These are phyloP conservation scores for Mirza zaza DNA, from an alignment of 2,113 vertebrate genomes.

Conservation along the genomic window DNA sequence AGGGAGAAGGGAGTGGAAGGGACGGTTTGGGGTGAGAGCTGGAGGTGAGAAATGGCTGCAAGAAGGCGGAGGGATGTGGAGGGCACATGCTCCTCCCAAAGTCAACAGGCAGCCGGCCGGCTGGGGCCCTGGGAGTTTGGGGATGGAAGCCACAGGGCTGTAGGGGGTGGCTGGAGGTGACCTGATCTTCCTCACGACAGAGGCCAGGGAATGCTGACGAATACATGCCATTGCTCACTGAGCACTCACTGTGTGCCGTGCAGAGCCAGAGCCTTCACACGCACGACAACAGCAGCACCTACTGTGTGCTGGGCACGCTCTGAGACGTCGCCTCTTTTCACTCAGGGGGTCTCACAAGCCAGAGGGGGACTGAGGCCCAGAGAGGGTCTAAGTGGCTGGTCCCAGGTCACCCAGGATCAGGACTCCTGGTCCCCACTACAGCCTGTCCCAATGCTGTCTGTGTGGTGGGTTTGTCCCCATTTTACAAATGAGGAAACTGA, in stretches of 20 bases:
- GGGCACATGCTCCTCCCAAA: not conserved
- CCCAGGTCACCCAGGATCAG: not conserved
- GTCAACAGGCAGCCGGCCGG: not conserved
- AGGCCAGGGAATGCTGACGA: not conserved
- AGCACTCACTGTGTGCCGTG: fast-evolving
- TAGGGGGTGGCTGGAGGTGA: not conserved
- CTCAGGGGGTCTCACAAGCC: not conserved
- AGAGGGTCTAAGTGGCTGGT: not conserved
- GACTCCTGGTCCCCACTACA: too few relatives aligned
- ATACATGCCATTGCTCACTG: not conserved
- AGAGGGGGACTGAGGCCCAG: not conserved
- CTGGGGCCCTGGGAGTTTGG: not conserved
- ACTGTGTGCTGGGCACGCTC: not conserved
- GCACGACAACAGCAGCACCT: fast-evolving
- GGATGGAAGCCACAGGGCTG: not conserved
- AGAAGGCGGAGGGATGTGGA: not conserved
- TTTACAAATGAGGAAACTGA: not conserved
- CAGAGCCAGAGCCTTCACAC: not conserved
- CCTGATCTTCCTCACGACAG: not conserved
- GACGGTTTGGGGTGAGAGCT: not conserved
- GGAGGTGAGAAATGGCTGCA: not conserved
- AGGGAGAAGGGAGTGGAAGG: not conserved
- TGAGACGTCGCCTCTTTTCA: fast-evolving
- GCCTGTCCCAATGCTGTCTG: fast-evolving
- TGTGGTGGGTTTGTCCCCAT: fast-evolving